Evolutionary conservation across 30 jellyfish, hydroid and myxozoan genomes (phyloP), one percentile per base, ranked within the genome.

Genomic region (Nemopilema nomurai): DNA sequence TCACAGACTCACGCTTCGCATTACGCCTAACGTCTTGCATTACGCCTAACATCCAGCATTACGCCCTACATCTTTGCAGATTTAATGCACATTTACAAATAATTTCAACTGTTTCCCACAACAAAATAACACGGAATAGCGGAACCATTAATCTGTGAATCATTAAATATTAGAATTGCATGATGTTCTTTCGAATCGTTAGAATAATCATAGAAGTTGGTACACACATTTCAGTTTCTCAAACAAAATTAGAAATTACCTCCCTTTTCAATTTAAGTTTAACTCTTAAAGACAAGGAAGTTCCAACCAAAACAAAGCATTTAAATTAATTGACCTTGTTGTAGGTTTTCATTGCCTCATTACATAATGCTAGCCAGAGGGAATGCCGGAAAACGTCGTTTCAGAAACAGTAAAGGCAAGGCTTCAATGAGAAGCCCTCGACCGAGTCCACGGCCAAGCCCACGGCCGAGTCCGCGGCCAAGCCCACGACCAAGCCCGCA

Each of bases 381-480:
- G 18, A 24, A 66, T 50, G 83, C 83, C 1, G 64, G 74, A 50
- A 24, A 23, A 22, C 74, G 74, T 1, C 64, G 69, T n/a, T n/a
- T 41, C 18, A 29, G 25, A 74, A 75, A 69, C 51, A 22, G 33
- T 17, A 75, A 49, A 75, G 71, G 62, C 17, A 71, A 71, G 64
- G 24, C 28, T 0, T 71, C 64, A 16, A 71, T 29, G 31, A 51
- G 20, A 53, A 53, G 75, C 86, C 75, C 72, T 7, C 50, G 86
- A 9, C 86, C 86, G 3, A 76, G 75, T 27, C 51, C 74, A 63
- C 86, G 72, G 13, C 67, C 72, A 51, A 64, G 88, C 79, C 88
- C 78, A 20, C 71, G 70, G 32, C 88, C 79, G 41, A 53, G 79
- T 25, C 86, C 76, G 1, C 41, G 76, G 62, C 63, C 86, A 31